A percentile compares a stretch with the other conserved stretches of the same genome.
phyloP scores from a whole-genome alignment of 1,140 invertebrate genomes.

The Orchestia grillus region DNA sequence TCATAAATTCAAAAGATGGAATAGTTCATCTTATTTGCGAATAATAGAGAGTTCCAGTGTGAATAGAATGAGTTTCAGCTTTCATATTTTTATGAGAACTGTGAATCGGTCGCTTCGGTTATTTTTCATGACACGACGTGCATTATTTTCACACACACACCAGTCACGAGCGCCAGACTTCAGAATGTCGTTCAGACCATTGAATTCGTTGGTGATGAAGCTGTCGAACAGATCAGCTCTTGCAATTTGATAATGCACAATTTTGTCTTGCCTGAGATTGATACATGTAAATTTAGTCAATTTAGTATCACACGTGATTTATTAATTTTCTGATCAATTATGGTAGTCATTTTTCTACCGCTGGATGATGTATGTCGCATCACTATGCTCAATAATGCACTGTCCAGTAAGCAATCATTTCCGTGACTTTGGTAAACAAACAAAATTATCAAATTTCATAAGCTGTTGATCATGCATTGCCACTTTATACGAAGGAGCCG shows the following conservation, averaged over 20 bases:
- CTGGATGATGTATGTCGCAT: too few species aligned
- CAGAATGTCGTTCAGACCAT: background rate
- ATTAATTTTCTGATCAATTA: too few species aligned
- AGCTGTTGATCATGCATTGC: background rate
- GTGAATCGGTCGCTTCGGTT: background rate
- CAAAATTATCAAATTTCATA: background rate
- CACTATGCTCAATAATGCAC: too few species aligned
- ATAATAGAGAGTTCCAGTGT: background rate
- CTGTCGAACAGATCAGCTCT: background rate
- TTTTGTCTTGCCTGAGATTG: background rate
- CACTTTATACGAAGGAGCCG: background rate
- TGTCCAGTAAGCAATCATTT: too few species aligned
- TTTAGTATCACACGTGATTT: too few species aligned
- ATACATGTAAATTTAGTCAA: background rate
- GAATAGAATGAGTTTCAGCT: background rate
- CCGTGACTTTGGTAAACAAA: background rate
- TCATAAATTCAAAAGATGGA: background rate
- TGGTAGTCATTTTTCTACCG: too few species aligned
- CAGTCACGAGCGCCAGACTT: background rate
- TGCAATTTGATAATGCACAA: background rate
- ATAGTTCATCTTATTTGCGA: background rate
- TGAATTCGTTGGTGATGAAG: background rate
- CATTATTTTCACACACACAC: background rate
- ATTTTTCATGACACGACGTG: background rate
- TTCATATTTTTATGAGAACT: background rate